These are phyloP conservation scores for Stercorarius parasiticus DNA, from an alignment of 2,113 vertebrate genomes.

Conservation along the genomic window DNA sequence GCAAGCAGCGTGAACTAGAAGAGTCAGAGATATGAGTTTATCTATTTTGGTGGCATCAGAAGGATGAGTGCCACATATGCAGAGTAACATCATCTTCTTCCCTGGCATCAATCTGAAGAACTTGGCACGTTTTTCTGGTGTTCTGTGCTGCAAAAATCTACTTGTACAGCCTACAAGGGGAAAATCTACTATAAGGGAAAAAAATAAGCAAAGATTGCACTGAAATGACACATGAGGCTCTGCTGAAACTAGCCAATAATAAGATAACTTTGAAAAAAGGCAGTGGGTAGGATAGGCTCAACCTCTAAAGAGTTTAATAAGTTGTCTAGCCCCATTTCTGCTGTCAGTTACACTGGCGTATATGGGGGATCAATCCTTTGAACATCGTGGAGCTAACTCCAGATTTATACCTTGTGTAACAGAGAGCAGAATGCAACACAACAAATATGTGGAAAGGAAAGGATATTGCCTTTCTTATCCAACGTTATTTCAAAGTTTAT, in stretches of 20 bases:
- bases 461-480: slow-evolving; percentile 53
- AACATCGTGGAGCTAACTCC: not conserved
- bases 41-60: not conserved
- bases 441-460: slow-evolving; percentile 10
- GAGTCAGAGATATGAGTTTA: not conserved
- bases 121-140: not conserved
- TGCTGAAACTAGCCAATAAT: slow-evolving; percentile 13
- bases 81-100: not conserved
- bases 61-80: not conserved
- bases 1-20: not conserved
- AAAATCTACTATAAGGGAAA: not conserved
- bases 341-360: not conserved
- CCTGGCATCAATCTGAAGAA: not conserved
- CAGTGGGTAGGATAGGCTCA: not conserved
- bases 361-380: not conserved
- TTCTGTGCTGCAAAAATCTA: not conserved
- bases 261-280: not conserved
- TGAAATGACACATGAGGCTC: not conserved
- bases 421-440: not conserved
- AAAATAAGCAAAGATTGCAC: not conserved
- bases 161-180: not conserved
- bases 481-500: slow-evolving; percentile 48
- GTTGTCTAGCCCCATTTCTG: not conserved
- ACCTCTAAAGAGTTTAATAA: slow-evolving; percentile 36
- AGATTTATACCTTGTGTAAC: not conserved